Conservation (phyloP, 2,113 vertebrate genomes). For the Esox niger region DNA sequence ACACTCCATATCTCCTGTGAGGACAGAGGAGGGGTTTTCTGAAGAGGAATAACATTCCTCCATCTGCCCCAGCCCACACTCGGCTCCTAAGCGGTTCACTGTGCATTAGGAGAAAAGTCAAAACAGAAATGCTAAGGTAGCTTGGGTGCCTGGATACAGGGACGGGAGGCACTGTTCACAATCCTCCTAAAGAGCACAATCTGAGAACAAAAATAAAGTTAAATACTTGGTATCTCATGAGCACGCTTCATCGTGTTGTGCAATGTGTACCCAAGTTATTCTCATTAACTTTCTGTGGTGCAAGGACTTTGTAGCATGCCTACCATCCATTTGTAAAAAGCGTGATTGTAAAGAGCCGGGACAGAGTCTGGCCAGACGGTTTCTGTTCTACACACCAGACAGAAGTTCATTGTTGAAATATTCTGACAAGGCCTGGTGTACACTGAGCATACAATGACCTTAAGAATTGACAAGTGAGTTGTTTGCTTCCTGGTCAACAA, state of each 20-base stretch:
- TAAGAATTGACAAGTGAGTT: not conserved
- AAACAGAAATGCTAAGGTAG: no score
- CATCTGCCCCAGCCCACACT: slow-evolving; percentile 1
- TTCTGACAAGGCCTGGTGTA: slow-evolving; percentile 1
- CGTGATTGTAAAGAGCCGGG: not conserved
- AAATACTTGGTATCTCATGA: no score
- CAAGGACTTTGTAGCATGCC: no score
- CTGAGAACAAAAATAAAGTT: no score
- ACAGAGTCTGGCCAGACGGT: not conserved
- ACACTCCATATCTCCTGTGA: not conserved
- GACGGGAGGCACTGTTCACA: no score
- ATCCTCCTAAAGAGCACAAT: no score
- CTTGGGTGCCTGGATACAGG: no score
- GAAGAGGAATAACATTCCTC: slow-evolving; percentile 2
- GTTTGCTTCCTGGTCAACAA: not conserved
- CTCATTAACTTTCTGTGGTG: no score
- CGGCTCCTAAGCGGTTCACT: not conserved
- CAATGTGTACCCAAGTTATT: not conserved
- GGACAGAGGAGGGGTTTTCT: not conserved
- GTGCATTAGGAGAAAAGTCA: not conserved
- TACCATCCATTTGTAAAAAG: no score
- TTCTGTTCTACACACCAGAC: not conserved
- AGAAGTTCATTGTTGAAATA: slow-evolving; percentile 19
- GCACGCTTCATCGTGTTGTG: no score
- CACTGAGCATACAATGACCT: slow-evolving; percentile 15